phyloP scores from a whole-genome alignment of 23 tunicate genomes.

The Styela clava region DNA sequence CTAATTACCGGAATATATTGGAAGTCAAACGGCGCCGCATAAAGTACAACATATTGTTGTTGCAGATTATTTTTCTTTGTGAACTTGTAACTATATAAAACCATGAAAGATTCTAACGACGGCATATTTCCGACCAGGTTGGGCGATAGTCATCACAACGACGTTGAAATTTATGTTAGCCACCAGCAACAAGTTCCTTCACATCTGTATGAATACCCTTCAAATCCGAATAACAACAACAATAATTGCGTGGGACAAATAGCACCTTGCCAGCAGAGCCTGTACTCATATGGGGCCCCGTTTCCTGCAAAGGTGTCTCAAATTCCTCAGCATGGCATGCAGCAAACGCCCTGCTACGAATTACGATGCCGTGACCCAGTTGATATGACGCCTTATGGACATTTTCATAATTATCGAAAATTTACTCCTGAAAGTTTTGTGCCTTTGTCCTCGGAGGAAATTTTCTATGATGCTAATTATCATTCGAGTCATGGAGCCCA shows the following conservation, averaged over 20 bases:
- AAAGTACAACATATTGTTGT: background rate
- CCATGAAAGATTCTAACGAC: background rate
- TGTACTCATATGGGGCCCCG: slow-evolving; percentile 6
- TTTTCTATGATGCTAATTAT: background rate
- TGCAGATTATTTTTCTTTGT: background rate
- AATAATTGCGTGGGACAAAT: background rate
- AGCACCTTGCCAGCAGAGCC: background rate
- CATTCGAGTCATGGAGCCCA: background rate
- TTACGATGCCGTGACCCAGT: background rate
- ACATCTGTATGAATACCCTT: background rate
- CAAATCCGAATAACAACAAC: background rate
- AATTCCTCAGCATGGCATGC: background rate
- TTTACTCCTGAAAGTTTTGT: slow-evolving; percentile 14
- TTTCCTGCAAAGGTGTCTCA: slow-evolving; percentile 8
- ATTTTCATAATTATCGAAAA: background rate
- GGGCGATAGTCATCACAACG: background rate
- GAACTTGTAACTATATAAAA: background rate
- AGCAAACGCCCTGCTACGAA: background rate
- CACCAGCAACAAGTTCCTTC: background rate
- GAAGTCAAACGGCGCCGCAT: slow-evolving; percentile 19
- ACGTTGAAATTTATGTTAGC: background rate
- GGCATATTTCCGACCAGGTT: background rate
- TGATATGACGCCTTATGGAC: background rate
- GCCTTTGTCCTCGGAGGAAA: slow-evolving; percentile 13
- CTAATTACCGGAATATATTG: slow-evolving; percentile 8